These are phyloP conservation scores for Agrypnus murinus DNA, from an alignment of 2,888 invertebrate species.

Conservation along the genomic window DNA sequence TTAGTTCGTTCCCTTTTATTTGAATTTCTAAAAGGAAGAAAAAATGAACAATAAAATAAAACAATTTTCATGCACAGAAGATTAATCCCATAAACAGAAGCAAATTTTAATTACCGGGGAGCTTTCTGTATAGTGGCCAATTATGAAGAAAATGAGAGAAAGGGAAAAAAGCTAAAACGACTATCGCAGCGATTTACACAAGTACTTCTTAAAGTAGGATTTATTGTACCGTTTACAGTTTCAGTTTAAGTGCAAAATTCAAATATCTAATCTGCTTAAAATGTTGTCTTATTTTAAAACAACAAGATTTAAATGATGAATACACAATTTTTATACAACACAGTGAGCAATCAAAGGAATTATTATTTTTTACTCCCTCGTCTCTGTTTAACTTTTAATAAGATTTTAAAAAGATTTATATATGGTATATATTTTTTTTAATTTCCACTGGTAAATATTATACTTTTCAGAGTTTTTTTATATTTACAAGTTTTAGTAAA, in stretches of 20 bases:
- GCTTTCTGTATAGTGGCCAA: constrained; percentile 11
- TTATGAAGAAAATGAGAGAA: constrained; percentile 20
- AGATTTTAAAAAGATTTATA: too few species aligned
- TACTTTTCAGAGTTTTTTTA: too few species aligned
- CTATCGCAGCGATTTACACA: constrained; percentile 16
- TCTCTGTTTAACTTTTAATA: too few species aligned
- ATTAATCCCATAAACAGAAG: constrained; percentile 26
- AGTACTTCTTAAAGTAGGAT: constrained; percentile 28
- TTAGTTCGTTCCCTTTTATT: constrained; percentile 24
- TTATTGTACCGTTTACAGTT: constrained; percentile 20
- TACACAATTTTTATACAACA: too few species aligned
- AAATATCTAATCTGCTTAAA: constrained; percentile 21
- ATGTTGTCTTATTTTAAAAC: too few species aligned
- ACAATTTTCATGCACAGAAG: constrained; percentile 26
- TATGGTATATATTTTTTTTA: too few species aligned
- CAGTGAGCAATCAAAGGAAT: too few species aligned
- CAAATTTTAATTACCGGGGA: constrained; percentile 32
- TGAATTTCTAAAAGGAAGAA: neutral
- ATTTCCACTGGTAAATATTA: too few species aligned
- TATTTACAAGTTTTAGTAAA: too few species aligned
- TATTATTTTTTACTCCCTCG: too few species aligned
- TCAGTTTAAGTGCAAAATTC: constrained; percentile 13
- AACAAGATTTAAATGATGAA: too few species aligned
- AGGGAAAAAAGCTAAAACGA: constrained; percentile 6
- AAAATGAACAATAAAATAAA: constrained; percentile 32